Evolutionary conservation across 2,888 invertebrate species (phyloP).

Genomic region (Micropterix aruncella): DNA sequence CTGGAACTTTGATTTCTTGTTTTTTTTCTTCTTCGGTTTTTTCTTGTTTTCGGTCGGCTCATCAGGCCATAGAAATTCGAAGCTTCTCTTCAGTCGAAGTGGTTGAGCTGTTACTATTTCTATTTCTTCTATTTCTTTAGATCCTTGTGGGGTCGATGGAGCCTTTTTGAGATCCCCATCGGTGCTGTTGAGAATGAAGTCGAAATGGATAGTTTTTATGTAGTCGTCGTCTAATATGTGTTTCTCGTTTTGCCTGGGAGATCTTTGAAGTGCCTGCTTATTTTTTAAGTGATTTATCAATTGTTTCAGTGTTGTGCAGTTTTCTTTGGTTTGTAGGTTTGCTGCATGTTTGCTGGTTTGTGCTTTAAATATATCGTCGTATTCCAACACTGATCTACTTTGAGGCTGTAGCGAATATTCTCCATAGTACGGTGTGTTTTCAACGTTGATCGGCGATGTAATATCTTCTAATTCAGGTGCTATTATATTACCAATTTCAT

Average conservation of each 20-base stretch:
- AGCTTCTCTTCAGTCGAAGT: neutral
- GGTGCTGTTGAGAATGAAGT: neutral
- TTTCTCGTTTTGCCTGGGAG: neutral
- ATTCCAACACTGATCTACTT: neutral
- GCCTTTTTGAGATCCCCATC: neutral
- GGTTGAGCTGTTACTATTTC: neutral
- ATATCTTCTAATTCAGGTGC: neutral
- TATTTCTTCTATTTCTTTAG: neutral
- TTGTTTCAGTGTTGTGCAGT: neutral
- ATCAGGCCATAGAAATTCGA: neutral
- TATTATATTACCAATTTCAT: no score
- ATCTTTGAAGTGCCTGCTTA: neutral
- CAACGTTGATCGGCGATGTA: neutral
- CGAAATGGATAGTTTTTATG: neutral
- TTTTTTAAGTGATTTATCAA: no score
- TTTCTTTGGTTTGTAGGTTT: neutral
- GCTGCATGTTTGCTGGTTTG: no score
- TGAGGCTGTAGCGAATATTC: no score
- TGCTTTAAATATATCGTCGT: neutral
- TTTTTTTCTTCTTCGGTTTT: conserved; percentile 22
- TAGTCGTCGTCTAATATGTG: no score
- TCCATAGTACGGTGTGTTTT: neutral
- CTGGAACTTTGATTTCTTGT: conserved; percentile 20
- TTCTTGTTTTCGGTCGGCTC: conserved; percentile 21
- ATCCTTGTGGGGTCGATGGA: no score